Evolutionary conservation across 2,113 vertebrate species (phyloP).

Genomic region (cat (Felis catus)): F.catus_Fca126_mat1.0 CM031412.1:101451501-101452000

Average conservation of each 20-base stretch:
- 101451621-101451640: neutral
- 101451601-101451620: neutral
- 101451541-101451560: conserved; percentile 25
- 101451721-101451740: too few relatives aligned
- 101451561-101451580: neutral
- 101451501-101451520: neutral
- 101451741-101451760: too few relatives aligned
- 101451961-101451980: neutral
- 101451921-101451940: neutral
- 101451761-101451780: too few relatives aligned
- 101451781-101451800: too few relatives aligned
- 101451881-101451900: neutral
- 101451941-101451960: neutral
- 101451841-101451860: too few relatives aligned
- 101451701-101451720: too few relatives aligned
- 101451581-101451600: neutral
- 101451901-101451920: neutral
- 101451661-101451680: neutral
- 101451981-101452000: neutral
- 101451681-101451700: too few relatives aligned
- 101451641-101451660: neutral
- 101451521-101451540: neutral
- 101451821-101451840: too few relatives aligned
- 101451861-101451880: too few relatives aligned
- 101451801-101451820: too few relatives aligned